Evolutionary conservation across 2,888 invertebrate species (phyloP).

Genomic region (Drosophila prolongata): DNA sequence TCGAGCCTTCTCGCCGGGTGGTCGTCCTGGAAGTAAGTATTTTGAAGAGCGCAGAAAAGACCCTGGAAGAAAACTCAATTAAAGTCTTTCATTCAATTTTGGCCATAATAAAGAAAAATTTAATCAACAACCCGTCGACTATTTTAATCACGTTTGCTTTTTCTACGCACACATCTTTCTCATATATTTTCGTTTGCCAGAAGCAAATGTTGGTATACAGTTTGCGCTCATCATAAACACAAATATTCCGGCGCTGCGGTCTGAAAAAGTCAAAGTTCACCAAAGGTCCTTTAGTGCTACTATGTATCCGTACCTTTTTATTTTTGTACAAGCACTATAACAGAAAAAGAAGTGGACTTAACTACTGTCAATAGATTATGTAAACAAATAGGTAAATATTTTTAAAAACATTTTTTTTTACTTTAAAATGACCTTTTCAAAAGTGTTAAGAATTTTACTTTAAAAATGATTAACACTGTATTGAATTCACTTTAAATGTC

Average conservation of each 20-base stretch:
- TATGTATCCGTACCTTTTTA: not conserved
- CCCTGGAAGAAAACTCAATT: constrained; percentile 18
- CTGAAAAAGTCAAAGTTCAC: constrained; percentile 30
- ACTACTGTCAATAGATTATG: too few species aligned
- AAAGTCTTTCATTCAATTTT: constrained; percentile 12
- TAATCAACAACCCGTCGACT: constrained; percentile 14
- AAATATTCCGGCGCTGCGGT: constrained; percentile 28
- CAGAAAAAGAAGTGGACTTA: not conserved
- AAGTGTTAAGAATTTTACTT: too few species aligned
- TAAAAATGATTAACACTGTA: too few species aligned
- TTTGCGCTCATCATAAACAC: constrained; percentile 29
- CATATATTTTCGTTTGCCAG: constrained; percentile 15
- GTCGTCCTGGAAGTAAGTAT: constrained; percentile 2
- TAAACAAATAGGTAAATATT: too few species aligned
- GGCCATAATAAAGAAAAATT: constrained; percentile 2
- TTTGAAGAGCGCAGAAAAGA: not conserved
- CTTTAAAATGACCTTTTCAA: too few species aligned
- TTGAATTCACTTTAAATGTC: too few species aligned
- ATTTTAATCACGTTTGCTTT: constrained; percentile 5
- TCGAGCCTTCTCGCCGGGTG: not conserved
- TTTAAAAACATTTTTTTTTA: too few species aligned
- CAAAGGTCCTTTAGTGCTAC: constrained; percentile 14
- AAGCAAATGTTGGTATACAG: constrained; percentile 18
- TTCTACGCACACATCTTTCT: not conserved
- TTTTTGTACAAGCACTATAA: not conserved